Conservation (phyloP, 1,140 invertebrate genomes). For the Sycophaga agraensis region DNA sequence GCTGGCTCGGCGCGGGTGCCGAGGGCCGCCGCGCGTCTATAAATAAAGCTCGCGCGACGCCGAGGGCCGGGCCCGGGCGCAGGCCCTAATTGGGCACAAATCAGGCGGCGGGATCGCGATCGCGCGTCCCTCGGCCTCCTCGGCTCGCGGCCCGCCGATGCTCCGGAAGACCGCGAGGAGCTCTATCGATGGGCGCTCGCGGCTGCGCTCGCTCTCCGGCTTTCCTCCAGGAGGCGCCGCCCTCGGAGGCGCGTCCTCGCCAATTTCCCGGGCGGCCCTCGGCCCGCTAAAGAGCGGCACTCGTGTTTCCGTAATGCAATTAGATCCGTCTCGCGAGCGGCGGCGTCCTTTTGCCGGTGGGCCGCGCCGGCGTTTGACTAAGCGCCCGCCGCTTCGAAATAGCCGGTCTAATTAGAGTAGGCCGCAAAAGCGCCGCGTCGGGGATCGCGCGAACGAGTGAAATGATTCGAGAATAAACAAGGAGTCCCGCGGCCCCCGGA, state of each 20-base stretch:
- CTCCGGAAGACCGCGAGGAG: no score
- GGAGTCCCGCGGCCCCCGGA: neutral
- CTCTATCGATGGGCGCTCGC: neutral
- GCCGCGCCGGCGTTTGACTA: neutral
- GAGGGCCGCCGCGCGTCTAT: no score
- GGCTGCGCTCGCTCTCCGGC: neutral
- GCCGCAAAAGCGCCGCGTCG: neutral
- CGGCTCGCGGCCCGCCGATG: neutral
- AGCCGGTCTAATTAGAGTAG: slow-evolving; percentile 47
- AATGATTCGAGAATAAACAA: slow-evolving; percentile 53
- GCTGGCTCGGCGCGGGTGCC: slow-evolving; percentile 44
- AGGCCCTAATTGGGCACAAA: slow-evolving; percentile 60
- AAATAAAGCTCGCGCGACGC: slow-evolving; percentile 53
- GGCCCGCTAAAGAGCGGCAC: slow-evolving; percentile 25
- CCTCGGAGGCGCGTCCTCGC: no score
- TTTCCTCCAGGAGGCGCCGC: no score
- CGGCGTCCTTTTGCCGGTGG: slow-evolving; percentile 1
- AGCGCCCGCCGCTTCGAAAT: slow-evolving; percentile 40
- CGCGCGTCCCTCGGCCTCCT: slow-evolving; percentile 24
- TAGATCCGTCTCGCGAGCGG: no score
- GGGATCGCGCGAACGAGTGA: slow-evolving; percentile 37
- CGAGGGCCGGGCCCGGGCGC: neutral
- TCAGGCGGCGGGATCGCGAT: slow-evolving; percentile 50
- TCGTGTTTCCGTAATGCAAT: slow-evolving; percentile 53
- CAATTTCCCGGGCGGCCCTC: slow-evolving; percentile 24